phyloP scores from a whole-genome alignment of 1,140 invertebrate species.

The Rhopalosiphum padi region DNA sequence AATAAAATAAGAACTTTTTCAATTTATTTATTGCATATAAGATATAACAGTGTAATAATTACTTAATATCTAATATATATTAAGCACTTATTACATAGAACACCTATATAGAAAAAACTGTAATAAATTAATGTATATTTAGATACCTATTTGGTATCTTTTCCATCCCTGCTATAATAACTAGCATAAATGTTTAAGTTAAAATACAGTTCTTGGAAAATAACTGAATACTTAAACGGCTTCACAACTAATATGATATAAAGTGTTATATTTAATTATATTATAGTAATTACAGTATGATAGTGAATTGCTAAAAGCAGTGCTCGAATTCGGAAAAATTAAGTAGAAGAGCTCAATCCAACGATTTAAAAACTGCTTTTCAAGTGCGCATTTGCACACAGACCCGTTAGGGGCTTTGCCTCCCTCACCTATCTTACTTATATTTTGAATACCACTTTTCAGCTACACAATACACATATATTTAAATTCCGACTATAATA shows the following conservation, averaged over 20 bases:
- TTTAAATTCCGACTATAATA: too few species aligned
- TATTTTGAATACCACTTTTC: too few species aligned
- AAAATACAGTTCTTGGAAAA: background rate
- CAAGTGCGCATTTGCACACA: too few species aligned
- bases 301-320: too few species aligned
- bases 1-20: background rate
- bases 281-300: too few species aligned
- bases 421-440: too few species aligned
- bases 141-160: background rate
- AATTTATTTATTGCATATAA: background rate
- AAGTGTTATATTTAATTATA: too few species aligned
- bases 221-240: background rate
- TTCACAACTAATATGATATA: background rate
- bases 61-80: background rate
- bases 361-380: too few species aligned
- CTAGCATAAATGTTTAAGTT: background rate
- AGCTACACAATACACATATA: too few species aligned
- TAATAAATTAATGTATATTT: background rate
- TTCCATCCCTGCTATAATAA: background rate
- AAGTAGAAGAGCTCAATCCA: too few species aligned
- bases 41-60: background rate
- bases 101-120: background rate
- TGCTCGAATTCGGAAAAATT: too few species aligned
- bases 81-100: background rate
- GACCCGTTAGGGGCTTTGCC: too few species aligned